Percentiles rank a stretch among this genome's conserved stretches.
Conservation (phyloP, 2,797 vertebrate species). For the Astyanax mexicanus region DNA sequence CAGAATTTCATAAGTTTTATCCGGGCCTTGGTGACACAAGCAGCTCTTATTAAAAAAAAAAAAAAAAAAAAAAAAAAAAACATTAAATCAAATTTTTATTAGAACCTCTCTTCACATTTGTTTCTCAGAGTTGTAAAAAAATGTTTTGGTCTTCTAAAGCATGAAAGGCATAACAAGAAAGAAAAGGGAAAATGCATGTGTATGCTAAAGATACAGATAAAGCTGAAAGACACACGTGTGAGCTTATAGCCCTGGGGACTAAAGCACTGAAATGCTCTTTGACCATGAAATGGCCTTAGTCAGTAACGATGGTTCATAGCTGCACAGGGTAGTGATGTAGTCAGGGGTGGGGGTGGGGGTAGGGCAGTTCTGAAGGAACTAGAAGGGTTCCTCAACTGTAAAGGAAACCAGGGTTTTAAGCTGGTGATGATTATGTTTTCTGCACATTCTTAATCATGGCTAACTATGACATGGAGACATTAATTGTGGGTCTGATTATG, state of each 20-base stretch:
- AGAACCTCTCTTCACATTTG: too few relatives aligned
- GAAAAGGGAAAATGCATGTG: slow-evolving; percentile 60
- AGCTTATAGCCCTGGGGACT: slow-evolving; percentile 77
- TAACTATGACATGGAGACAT: background rate
- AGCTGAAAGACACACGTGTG: slow-evolving; percentile 73
- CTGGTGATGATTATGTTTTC: slow-evolving; percentile 11
- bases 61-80: too few relatives aligned
- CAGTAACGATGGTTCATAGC: slow-evolving; percentile 83
- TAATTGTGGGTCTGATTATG: background rate
- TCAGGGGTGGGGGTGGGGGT: slow-evolving; percentile 48
- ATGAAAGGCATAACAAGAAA: slow-evolving; percentile 57
- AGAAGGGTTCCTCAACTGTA: slow-evolving; percentile 54
- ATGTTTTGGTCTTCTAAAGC: too few relatives aligned
- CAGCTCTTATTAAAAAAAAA: too few relatives aligned
- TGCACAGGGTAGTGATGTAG: slow-evolving; percentile 62
- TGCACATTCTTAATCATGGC: slow-evolving; percentile 39
- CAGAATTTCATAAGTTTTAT: too few relatives aligned
- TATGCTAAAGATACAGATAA: slow-evolving; percentile 41
- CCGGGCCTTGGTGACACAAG: too few relatives aligned
- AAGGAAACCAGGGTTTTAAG: slow-evolving; percentile 21
- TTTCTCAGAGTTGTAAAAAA: too few relatives aligned
- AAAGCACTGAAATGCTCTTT: slow-evolving; percentile 81
- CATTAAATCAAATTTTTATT: too few relatives aligned
- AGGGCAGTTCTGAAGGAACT: slow-evolving; percentile 55
- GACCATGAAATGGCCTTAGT: slow-evolving; percentile 80